Conservation (phyloP, 2,888 invertebrate genomes). For the Ophioninae sp. region DNA sequence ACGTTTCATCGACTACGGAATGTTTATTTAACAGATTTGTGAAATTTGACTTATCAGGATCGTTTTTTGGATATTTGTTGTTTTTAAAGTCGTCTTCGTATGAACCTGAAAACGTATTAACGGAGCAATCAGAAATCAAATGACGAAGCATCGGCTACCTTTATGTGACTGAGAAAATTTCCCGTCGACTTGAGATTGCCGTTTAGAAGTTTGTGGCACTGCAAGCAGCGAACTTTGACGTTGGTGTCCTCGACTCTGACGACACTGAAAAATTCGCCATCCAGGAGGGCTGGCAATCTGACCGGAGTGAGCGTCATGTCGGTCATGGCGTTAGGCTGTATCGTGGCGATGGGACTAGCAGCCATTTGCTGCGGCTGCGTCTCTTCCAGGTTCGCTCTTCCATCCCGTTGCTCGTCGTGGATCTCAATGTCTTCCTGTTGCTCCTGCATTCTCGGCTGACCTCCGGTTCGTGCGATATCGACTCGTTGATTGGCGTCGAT, state of each 20-base stretch:
- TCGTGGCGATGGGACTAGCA: conserved; percentile 68
- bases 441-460: conserved; percentile 62
- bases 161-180: conserved; percentile 79
- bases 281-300: conserved; percentile 78
- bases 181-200: conserved; percentile 80
- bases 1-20: too few relatives aligned
- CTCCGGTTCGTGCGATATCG: conserved; percentile 71
- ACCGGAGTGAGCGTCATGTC: conserved; percentile 76
- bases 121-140: too few relatives aligned
- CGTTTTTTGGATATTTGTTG: too few relatives aligned
- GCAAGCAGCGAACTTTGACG: conserved; percentile 78
- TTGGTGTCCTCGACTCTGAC: conserved; percentile 79
- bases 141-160: conserved; percentile 66
- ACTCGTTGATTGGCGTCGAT: conserved; percentile 71
- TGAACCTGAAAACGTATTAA: too few relatives aligned
- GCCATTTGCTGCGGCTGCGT: background rate
- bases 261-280: conserved; percentile 79
- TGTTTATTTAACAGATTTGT: too few relatives aligned
- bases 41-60: too few relatives aligned
- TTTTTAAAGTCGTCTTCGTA: too few relatives aligned
- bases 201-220: conserved; percentile 78
- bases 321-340: conserved; percentile 69
- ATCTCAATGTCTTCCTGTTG: conserved; percentile 66
- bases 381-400: conserved; percentile 18
- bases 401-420: conserved; percentile 70